Evolutionary conservation across 2,888 invertebrate genomes (phyloP), one percentile per base, ranked within the genome.

Genomic region (Brachyptera putata): DNA sequence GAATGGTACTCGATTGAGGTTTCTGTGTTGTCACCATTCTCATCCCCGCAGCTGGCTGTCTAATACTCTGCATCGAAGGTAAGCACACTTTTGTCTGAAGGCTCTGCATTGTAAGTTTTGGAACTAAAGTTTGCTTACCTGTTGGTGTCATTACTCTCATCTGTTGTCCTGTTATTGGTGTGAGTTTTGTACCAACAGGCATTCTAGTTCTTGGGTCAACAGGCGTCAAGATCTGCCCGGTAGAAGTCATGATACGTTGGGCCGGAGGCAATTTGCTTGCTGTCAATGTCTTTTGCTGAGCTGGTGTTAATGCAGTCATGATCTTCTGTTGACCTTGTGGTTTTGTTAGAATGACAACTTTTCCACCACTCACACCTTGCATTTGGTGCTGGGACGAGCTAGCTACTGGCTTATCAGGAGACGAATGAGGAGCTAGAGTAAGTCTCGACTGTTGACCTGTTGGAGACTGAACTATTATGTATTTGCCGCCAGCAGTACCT

Each of bases 231-330:
- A 61, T 60, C 14, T 61, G 30, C 7, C 61, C 61, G 18, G 53
- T 56, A 9, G 57, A 53, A 25, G 61, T 57, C 13, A 63, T 25
- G 11, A 61, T 36, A 4, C 60, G 61, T 22, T 61, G 61, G 9
- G 55, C 18, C 16, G 57, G 34, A 18, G 34, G 41, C 9, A 58
- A 7, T 53, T 58, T 55, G 9, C 49, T 56, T 36, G 57, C 43
- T 43, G 48, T 56, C 7, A 39, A 16, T 83, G 70, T 66, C 70
- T 81, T 81, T 66, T 82, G 82, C 67, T 84, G 83, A 62, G 82
- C 80, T 0, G 83, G 82, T 5, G 82, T 83, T 48, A 84, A 72
- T 1, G 84, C 58, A n/a, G n/a, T n/a, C n/a, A n/a, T n/a, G n/a
- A n/a, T n/a, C n/a, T n/a, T n/a, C 18, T 43, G 16, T 30, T 37